phyloP scores from a whole-genome alignment of 2,113 vertebrate genomes.

The Dolichotis patagonum region DNA sequence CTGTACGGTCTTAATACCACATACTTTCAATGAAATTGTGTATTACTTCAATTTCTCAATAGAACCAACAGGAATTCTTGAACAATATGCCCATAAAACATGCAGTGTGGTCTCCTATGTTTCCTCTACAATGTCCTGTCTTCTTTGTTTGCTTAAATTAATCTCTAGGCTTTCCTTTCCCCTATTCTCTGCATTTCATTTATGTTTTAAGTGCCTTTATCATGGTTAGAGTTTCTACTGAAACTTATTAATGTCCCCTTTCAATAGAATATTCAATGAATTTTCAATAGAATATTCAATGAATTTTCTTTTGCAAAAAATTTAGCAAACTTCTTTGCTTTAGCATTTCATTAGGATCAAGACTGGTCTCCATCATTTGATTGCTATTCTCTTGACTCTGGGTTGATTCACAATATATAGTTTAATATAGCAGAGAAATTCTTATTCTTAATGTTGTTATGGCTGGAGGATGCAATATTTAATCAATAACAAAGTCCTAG shows the following conservation, averaged over 20 bases:
- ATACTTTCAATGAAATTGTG: not conserved
- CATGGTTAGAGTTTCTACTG: not conserved
- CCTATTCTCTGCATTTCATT: not conserved
- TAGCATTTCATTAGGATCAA: not conserved
- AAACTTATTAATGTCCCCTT: not conserved
- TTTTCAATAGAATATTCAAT: not conserved
- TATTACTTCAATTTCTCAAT: not conserved
- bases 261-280: not conserved
- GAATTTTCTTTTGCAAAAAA: constrained; percentile 42
- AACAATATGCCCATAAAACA: not conserved
- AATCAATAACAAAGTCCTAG: not conserved
- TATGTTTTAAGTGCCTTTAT: not conserved
- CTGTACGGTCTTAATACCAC: not conserved
- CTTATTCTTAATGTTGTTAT: not conserved
- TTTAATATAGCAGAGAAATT: not conserved
- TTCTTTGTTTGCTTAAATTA: not conserved
- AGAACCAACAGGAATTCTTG: not conserved
- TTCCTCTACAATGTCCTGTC: not conserved
- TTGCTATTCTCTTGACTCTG: constrained; percentile 34
- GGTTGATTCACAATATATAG: not conserved
- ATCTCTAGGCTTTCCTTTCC: not conserved
- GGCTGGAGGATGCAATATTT: not conserved
- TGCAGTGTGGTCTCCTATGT: not conserved
- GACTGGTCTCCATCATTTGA: not conserved
- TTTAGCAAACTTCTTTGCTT: constrained; percentile 17